Percentiles rank a stretch among this genome's conserved stretches.
phyloP scores from a whole-genome alignment of 1,140 invertebrate species.

The Macrocentrus cingulum region DNA sequence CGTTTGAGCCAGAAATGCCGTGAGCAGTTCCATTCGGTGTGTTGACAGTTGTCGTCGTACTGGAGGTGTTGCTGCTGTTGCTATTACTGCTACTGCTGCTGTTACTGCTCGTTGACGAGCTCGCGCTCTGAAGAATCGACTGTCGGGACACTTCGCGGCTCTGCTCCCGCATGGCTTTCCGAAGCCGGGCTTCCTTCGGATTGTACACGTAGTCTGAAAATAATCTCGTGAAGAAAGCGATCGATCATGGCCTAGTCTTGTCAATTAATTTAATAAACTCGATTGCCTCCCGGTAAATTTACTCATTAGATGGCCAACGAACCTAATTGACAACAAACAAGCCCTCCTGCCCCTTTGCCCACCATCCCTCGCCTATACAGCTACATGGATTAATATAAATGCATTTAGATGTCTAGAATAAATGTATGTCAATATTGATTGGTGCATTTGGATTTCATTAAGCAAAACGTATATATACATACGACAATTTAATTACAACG shows the following conservation, averaged over 20 bases:
- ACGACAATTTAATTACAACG: conserved; percentile 1
- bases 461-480: background rate
- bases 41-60: too few relatives aligned
- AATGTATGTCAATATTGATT: conserved; percentile 22
- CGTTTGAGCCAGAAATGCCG: conserved; percentile 22
- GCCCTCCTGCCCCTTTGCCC: too few relatives aligned
- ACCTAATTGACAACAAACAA: too few relatives aligned
- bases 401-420: too few relatives aligned
- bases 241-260: background rate
- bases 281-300: too few relatives aligned
- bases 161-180: conserved; percentile 65
- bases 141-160: conserved; percentile 52
- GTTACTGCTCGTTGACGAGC: conserved; percentile 27
- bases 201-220: conserved; percentile 68
- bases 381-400: too few relatives aligned
- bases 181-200: conserved; percentile 65
- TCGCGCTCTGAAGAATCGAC: conserved; percentile 46
- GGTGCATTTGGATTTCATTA: conserved; percentile 13
- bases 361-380: too few relatives aligned
- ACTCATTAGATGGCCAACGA: too few relatives aligned
- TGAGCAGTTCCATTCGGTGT: conserved; percentile 48
- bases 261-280: too few relatives aligned
- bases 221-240: conserved; percentile 6
- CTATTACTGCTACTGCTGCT: conserved; percentile 15
- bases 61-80: too few relatives aligned